These are phyloP conservation scores for Camponotus vicinus DNA, from an alignment of 1,140 invertebrate genomes.

Conservation along the genomic window DNA sequence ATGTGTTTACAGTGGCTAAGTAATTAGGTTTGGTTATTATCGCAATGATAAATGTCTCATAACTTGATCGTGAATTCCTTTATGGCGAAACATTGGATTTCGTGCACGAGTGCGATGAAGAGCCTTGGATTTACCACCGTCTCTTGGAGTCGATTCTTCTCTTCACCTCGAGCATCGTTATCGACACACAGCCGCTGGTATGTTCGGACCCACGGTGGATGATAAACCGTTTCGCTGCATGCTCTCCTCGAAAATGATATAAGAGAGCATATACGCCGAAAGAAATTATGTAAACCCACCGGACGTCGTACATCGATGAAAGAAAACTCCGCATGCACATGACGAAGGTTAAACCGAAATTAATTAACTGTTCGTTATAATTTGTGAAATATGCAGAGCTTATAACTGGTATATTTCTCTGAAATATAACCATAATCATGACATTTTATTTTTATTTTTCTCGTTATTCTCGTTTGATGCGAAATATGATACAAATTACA, in stretches of 20 bases:
- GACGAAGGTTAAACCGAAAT: constrained; percentile 61
- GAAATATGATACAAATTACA: not conserved
- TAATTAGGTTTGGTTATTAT: constrained; percentile 54
- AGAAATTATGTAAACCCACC: constrained; percentile 60
- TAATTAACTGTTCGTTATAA: constrained; percentile 64
- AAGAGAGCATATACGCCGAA: constrained; percentile 62
- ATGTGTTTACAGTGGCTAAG: constrained; percentile 25
- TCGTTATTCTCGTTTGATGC: too few species aligned
- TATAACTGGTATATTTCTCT: constrained; percentile 10
- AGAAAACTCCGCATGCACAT: constrained; percentile 52
- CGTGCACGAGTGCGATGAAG: constrained; percentile 55
- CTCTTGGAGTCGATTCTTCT: constrained; percentile 64
- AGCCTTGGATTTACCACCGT: not conserved
- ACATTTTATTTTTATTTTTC: constrained; percentile 26
- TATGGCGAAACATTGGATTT: constrained; percentile 36
- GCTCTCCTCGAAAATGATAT: constrained; percentile 70
- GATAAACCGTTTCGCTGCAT: constrained; percentile 70
- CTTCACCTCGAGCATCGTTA: constrained; percentile 72
- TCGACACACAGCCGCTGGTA: constrained; percentile 58
- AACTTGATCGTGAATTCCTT: constrained; percentile 8
- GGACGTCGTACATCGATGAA: constrained; percentile 38
- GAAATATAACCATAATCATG: constrained; percentile 24
- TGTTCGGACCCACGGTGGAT: constrained; percentile 40
- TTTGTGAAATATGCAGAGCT: constrained; percentile 16
- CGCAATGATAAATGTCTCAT: constrained; percentile 34